Conservation (phyloP, 2,113 vertebrate species). For the Nanorana parkeri region DNA sequence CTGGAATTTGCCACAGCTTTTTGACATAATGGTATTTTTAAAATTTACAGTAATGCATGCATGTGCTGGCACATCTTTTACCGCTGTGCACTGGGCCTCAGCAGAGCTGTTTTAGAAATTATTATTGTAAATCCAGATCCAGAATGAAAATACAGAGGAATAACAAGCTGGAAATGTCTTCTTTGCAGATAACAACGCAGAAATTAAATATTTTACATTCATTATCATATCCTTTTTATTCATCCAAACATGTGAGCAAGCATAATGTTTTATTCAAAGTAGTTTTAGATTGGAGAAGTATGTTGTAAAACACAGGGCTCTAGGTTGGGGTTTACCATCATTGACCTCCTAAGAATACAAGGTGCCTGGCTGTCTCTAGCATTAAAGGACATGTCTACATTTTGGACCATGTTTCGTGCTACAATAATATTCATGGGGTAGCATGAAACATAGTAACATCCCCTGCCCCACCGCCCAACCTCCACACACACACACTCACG, state of each 20-base stretch:
- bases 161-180: conserved; percentile 37
- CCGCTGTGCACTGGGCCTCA: neutral
- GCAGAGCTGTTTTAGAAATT: conserved; percentile 33
- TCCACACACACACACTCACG: no score
- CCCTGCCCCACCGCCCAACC: no score
- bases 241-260: neutral
- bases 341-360: no score
- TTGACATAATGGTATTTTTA: conserved; percentile 18
- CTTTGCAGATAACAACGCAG: no score
- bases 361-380: no score
- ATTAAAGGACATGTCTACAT: no score
- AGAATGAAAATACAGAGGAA: conserved; percentile 18
- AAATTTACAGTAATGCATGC: conserved; percentile 40
- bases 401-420: no score
- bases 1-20: conserved; percentile 25
- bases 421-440: no score
- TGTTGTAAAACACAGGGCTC: neutral
- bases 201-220: conserved; percentile 14
- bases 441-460: no score
- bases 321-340: no score
- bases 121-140: conserved; percentile 34
- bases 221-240: conserved; percentile 26
- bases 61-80: conserved; percentile 16
- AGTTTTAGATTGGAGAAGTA: neutral
- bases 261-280: neutral